phyloP scores from a whole-genome alignment of 2,113 vertebrate genomes.

The Dermatemys mawii region DNA sequence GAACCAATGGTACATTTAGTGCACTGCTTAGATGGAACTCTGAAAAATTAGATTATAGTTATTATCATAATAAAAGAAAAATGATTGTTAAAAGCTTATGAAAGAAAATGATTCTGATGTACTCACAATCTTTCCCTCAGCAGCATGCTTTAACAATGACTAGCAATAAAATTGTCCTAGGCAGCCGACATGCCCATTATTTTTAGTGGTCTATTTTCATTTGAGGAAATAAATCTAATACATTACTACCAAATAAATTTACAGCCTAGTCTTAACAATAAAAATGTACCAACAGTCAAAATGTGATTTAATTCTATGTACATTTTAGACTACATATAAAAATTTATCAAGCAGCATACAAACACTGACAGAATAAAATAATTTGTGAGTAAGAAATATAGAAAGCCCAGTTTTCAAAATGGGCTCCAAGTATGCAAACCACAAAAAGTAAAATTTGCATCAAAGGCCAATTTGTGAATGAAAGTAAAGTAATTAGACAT shows the following conservation, averaged over 20 bases:
- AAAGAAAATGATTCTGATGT: not conserved
- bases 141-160: not conserved
- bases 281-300: not conserved
- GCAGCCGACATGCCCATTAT: not conserved
- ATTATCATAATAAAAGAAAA: not conserved
- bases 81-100: not conserved
- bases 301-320: constrained; percentile 6
- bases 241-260: not conserved
- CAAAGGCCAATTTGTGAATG: not conserved
- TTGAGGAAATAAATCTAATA: not conserved
- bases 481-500: not conserved
- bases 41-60: not conserved
- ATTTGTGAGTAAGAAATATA: not conserved
- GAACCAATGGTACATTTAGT: not conserved
- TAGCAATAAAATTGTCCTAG: not conserved
- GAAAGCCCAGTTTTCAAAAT: not conserved
- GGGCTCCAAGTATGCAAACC: not conserved
- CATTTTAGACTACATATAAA: not conserved
- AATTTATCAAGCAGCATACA: constrained; percentile 9
- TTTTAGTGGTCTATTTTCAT: not conserved
- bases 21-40: not conserved
- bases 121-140: not conserved
- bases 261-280: not conserved
- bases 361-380: not conserved
- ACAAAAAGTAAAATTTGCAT: not conserved